Conservation (phyloP, 2,113 vertebrate species). For the Dascyllus trimaculatus region DNA sequence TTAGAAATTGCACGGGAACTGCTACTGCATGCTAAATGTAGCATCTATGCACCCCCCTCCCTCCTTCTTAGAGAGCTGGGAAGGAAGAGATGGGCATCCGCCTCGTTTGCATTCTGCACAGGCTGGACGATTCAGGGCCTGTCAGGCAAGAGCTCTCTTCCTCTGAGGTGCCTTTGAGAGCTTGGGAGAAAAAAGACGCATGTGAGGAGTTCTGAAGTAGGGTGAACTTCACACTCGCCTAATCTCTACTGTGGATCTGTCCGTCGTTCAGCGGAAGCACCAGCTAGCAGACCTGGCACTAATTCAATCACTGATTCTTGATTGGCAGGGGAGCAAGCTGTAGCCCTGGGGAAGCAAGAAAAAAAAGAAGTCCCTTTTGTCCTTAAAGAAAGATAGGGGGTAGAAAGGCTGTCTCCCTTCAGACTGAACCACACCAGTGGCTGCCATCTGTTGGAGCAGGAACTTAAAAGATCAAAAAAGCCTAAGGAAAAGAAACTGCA, state of each 20-base stretch:
- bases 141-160: constrained; percentile 72
- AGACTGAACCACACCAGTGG: constrained; percentile 43
- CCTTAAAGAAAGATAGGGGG: constrained; percentile 61
- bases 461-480: constrained; percentile 41
- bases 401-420: constrained; percentile 44
- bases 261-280: constrained; percentile 70
- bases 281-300: constrained; percentile 74
- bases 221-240: constrained; percentile 81
- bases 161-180: constrained; percentile 79
- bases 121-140: constrained; percentile 64
- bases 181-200: constrained; percentile 64
- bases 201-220: constrained; percentile 72
- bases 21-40: constrained; percentile 52
- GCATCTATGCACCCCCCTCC: constrained; percentile 12
- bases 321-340: constrained; percentile 72
- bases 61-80: constrained; percentile 58
- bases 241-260: constrained; percentile 77
- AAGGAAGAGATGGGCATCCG: constrained; percentile 61
- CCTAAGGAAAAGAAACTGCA: constrained; percentile 8
- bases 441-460: constrained; percentile 38
- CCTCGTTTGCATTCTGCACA: constrained; percentile 79
- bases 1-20: constrained; percentile 49
- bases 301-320: constrained; percentile 79
- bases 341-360: constrained; percentile 52
- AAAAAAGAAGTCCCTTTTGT: constrained; percentile 72